Evolutionary conservation across 30 jellyfish, hydroid and myxozoan species (phyloP), one percentile per base, ranked within the genome.

Genomic region (Catostylus mosaicus): DNA sequence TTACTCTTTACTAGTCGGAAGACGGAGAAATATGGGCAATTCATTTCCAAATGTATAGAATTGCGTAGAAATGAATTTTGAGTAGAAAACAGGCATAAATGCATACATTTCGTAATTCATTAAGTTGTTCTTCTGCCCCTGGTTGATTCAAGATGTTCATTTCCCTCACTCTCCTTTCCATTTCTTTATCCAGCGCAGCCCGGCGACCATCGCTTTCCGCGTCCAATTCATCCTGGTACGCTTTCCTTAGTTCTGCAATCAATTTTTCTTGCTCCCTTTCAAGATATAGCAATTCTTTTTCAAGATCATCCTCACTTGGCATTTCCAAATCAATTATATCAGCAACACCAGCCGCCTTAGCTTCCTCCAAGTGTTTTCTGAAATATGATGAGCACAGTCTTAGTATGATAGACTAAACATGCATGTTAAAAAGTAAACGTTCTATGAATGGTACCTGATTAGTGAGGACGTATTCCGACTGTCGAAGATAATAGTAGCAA

Each of bases 341-440:
- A 0, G 92, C 95, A 5, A 86, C 96, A 52, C 96, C 97, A 4
- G 97, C 90, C n/a, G 90, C 83, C 36, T 62, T 90, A n/a, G 96
- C 95, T 60, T 92, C 98, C 14, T 82, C 92, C 92, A 83, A 43
- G 77, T 85, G 96, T 43, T 68, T 79, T 43, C 97, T 90, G 34
- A 7, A 59, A 4, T n/a, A n/a, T n/a, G n/a, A n/a, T n/a, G n/a
- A n/a, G n/a, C n/a, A n/a, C n/a, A n/a, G n/a, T n/a, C n/a, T n/a
- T n/a, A n/a, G n/a, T n/a, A n/a, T n/a, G n/a, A n/a, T n/a, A n/a
- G n/a, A n/a, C n/a, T n/a, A n/a, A n/a, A n/a, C n/a, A n/a, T n/a
- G n/a, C n/a, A n/a, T n/a, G n/a, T n/a, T n/a, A n/a, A n/a, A n/a
- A n/a, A n/a, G n/a, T n/a, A n/a, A n/a, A n/a, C n/a, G n/a, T n/a